A percentile compares a stretch with the other conserved stretches of the same genome.
Conservation (phyloP, 2,113 vertebrate species). For the Passer domesticus region DNA sequence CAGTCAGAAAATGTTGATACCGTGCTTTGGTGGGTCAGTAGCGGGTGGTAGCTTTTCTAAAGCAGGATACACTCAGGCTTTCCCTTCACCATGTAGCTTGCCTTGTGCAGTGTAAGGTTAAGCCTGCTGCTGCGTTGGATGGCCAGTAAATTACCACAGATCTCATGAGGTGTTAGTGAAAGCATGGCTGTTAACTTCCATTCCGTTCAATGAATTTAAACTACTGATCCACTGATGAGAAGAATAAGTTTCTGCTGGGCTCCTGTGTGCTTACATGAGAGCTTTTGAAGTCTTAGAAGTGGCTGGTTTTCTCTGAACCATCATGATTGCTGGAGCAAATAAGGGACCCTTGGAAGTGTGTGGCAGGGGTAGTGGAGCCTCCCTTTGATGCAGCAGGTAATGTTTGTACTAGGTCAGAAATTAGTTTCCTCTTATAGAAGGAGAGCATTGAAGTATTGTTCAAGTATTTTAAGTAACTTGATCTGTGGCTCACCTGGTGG, state of each 20-base stretch:
- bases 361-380: not conserved
- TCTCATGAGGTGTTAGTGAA: not conserved
- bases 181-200: not conserved
- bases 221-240: not conserved
- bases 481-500: not conserved
- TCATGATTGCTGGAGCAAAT: not conserved
- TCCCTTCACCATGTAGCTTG: not conserved
- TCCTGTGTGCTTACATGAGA: not conserved
- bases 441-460: not conserved
- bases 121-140: not conserved
- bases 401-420: not conserved
- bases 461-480: not conserved
- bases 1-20: not conserved
- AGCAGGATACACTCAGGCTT: not conserved
- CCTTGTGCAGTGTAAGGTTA: not conserved
- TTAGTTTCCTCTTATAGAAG: not conserved
- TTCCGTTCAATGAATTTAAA: not conserved
- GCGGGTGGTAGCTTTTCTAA: not conserved
- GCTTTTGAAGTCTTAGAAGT: not conserved
- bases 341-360: not conserved
- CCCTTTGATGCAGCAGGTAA: not conserved
- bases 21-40: not conserved
- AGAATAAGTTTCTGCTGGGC: not conserved
- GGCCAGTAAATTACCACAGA: not conserved
- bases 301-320: not conserved